Evolutionary conservation across 2,113 vertebrate species (phyloP).

Genomic region (Myrmophylax atrothorax): DNA sequence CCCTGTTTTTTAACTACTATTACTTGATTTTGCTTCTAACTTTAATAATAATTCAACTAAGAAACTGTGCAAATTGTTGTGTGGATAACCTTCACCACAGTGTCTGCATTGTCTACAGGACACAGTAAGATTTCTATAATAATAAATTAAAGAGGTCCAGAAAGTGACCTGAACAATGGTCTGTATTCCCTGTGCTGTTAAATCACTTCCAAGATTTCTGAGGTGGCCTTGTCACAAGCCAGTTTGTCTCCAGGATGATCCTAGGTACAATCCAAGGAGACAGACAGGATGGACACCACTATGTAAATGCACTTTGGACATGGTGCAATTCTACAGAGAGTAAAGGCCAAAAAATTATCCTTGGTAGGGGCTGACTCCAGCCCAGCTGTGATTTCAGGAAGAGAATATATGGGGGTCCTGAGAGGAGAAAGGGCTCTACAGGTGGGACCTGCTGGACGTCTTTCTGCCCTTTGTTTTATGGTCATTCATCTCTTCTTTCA

Average conservation of each 20-base stretch:
- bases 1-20: not conserved
- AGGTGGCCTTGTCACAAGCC: fast-evolving
- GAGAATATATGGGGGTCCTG: not conserved
- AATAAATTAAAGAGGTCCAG: not conserved
- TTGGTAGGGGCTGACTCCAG: not conserved
- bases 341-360: not conserved
- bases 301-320: fast-evolving
- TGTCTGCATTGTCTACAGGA: fast-evolving
- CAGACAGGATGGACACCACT: not conserved
- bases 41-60: not conserved
- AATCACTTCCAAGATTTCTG: not conserved
- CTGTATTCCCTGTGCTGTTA: not conserved
- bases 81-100: not conserved
- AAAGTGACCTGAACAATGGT: not conserved
- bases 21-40: not conserved
- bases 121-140: not conserved
- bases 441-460: not conserved
- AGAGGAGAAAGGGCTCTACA: not conserved
- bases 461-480: not conserved
- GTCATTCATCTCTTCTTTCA: not conserved
- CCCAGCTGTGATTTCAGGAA: not conserved
- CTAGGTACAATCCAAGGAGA: not conserved
- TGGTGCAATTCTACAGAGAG: not conserved
- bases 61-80: not conserved
- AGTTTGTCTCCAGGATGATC: not conserved